Evolutionary conservation across 2,888 invertebrate genomes (phyloP).

Genomic region (Hedychridium roseum): DNA sequence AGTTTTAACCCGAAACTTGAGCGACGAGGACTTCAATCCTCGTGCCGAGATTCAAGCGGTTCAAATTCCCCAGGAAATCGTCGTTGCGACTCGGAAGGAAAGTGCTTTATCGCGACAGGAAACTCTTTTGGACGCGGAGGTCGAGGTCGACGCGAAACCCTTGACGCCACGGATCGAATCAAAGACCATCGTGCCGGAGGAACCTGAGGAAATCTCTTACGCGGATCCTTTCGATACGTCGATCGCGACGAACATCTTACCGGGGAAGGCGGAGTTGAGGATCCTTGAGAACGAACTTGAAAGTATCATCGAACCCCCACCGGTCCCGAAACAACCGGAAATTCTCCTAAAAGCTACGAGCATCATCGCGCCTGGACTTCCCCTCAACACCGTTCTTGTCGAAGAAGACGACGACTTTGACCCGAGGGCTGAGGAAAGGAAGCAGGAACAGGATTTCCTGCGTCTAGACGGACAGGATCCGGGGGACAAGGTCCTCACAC

Average conservation of each 20-base stretch:
- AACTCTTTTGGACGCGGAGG: slow-evolving; percentile 66
- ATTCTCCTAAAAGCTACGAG: not conserved
- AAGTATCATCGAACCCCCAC: slow-evolving; percentile 64
- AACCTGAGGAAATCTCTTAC: slow-evolving; percentile 64
- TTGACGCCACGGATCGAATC: slow-evolving; percentile 70
- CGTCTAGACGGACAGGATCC: slow-evolving; percentile 67
- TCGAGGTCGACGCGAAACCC: slow-evolving; percentile 75
- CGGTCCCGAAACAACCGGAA: slow-evolving; percentile 44
- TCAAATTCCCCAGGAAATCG: too few species aligned
- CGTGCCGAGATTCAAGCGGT: slow-evolving; percentile 60
- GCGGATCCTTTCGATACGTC: slow-evolving; percentile 90
- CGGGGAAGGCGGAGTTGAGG: slow-evolving; percentile 82
- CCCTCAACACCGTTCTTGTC: not conserved
- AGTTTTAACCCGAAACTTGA: slow-evolving; percentile 65
- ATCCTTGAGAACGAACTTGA: slow-evolving; percentile 80
- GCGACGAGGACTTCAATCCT: slow-evolving; percentile 73
- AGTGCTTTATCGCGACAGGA: too few species aligned
- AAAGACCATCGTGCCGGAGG: slow-evolving; percentile 55
- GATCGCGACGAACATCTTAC: slow-evolving; percentile 77
- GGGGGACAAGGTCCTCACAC: slow-evolving; percentile 62
- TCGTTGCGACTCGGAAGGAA: too few species aligned
- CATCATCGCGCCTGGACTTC: too few species aligned
- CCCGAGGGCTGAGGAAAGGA: slow-evolving; percentile 64
- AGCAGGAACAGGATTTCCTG: slow-evolving; percentile 60
- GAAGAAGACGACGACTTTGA: slow-evolving; percentile 64